Evolutionary conservation across 2,113 vertebrate genomes (phyloP), one percentile per base, ranked within the genome.

Genomic region (Chlamydotis undulata): DNA sequence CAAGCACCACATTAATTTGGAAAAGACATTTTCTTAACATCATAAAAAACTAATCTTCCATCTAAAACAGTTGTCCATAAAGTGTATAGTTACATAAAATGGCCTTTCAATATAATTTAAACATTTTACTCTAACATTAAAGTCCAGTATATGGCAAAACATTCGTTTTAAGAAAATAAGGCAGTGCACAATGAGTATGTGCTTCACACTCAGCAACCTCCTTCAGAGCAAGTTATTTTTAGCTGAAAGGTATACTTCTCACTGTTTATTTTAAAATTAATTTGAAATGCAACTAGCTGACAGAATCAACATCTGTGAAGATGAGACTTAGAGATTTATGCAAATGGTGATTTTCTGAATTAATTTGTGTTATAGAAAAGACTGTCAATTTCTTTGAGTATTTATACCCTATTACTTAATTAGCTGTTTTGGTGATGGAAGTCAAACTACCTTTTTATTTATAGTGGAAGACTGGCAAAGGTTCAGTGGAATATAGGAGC

Each of bases 291-390:
- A 98, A 94, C 96, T 97, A 97, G 94, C 92, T 98, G 98, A 98
- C 97, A 97, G 97, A 98, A 96, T 97, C 97, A 98, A 98, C 97
- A 98, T 97, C 97, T 98, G 97, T 97, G 97, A 97, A 98, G 97
- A 97, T 81, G 94, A 97, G 97, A 95, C 97, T 95, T 96, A 95
- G 82, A 98, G 94, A 98, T 98, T 97, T 98, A 98, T 98, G 98
- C 96, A 98, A 98, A 98, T 98, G 53, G 65, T 77, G 84, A 76
- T 84, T 67, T 97, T 98, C 95, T 96, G 95, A 97, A 98, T 98
- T 98, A 98, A 98, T 98, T 85, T 61, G 61, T 93, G 90, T 97
- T 96, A 96, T 85, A 96, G 94, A 96, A 97, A 95, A 97, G 89
- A 84, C 93, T 97, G 95, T 89, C 97, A 97, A 76, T 95, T 98